These are phyloP conservation scores for Lomographa bimaculata DNA, from an alignment of 2,888 invertebrate genomes.

Conservation along the genomic window DNA sequence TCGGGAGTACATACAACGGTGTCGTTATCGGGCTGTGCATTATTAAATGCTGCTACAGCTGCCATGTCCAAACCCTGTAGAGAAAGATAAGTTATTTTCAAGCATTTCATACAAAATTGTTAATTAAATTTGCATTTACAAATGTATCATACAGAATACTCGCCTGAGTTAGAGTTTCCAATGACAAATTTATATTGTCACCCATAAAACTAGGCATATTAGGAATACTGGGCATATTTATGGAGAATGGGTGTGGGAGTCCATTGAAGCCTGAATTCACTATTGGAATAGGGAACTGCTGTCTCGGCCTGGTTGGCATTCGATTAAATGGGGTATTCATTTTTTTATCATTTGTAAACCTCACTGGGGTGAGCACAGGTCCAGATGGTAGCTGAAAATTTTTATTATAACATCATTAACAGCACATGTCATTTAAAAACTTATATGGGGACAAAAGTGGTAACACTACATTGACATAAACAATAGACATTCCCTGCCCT, in stretches of 20 bases:
- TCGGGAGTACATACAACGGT: slow-evolving; percentile 86
- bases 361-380: slow-evolving; percentile 43
- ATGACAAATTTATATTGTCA: slow-evolving; percentile 74
- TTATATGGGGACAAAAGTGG: too few relatives aligned
- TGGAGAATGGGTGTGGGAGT: too few relatives aligned
- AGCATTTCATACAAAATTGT: not conserved
- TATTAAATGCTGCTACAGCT: slow-evolving; percentile 39
- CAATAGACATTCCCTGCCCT: too few relatives aligned
- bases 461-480: too few relatives aligned
- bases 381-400: slow-evolving; percentile 31
- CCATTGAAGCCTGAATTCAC: slow-evolving; percentile 54
- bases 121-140: not conserved
- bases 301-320: slow-evolving; percentile 42
- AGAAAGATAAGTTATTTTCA: slow-evolving; percentile 3
- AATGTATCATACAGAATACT: slow-evolving; percentile 15
- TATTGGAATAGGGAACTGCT: slow-evolving; percentile 40
- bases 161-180: slow-evolving; percentile 78
- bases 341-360: slow-evolving; percentile 48
- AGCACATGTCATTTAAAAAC: too few relatives aligned
- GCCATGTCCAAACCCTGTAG: slow-evolving; percentile 71
- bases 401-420: too few relatives aligned
- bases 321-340: slow-evolving; percentile 42
- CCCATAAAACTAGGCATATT: slow-evolving; percentile 26
- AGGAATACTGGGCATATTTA: slow-evolving; percentile 40
- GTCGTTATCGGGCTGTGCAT: slow-evolving; percentile 56